Percentiles rank a stretch among this genome's conserved stretches.
These are phyloP conservation scores for Magallana gigas DNA, from an alignment of 1,140 invertebrate genomes.

Conservation along the genomic window DNA sequence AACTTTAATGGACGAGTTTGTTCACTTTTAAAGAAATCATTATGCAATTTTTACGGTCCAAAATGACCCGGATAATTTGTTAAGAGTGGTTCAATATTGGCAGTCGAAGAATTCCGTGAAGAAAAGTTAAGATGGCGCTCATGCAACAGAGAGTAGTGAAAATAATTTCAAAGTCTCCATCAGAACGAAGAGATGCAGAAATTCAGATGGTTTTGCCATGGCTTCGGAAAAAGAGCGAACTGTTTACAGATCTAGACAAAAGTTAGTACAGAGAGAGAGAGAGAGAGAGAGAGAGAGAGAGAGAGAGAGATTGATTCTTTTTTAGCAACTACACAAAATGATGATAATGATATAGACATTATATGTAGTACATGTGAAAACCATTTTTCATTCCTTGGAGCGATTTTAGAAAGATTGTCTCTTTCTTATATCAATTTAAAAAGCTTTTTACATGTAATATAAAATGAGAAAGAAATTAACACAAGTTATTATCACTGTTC, in stretches of 20 bases:
- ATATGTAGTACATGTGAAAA: no score
- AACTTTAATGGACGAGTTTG: conserved; percentile 31
- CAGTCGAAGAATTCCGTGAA: no score
- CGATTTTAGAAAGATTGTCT: no score
- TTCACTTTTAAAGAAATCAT: conserved; percentile 12
- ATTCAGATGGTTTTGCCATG: conserved; percentile 69
- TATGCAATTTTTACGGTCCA: conserved; percentile 13
- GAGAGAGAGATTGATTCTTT: no score
- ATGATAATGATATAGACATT: no score
- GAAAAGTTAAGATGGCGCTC: conserved; percentile 46
- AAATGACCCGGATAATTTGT: neutral
- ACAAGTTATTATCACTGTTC: no score
- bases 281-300: neutral
- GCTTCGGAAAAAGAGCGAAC: conserved; percentile 67
- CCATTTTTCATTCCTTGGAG: no score
- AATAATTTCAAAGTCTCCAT: conserved; percentile 63
- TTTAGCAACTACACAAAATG: no score
- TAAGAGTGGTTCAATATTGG: neutral
- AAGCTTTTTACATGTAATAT: no score
- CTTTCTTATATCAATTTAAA: no score
- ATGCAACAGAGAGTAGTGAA: conserved; percentile 65
- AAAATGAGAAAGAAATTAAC: no score
- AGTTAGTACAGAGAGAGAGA: conserved; percentile 52
- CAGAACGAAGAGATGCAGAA: conserved; percentile 51
- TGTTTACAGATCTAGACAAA: conserved; percentile 63